Base-by-base conservation (phyloP, 2,797 vertebrate species). In the Tenualosa ilisha region DNA sequence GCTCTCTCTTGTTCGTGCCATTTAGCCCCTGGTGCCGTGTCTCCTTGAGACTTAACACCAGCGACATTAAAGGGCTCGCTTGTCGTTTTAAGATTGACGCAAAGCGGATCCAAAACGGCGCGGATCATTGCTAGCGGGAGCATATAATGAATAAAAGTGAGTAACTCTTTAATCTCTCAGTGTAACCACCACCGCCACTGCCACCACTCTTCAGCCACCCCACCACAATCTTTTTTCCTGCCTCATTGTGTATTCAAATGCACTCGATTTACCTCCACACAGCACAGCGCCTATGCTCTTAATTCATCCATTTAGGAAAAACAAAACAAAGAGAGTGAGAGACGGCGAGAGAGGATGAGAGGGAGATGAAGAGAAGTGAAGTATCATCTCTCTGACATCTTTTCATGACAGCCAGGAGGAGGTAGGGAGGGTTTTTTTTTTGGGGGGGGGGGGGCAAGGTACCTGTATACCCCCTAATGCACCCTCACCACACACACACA, bases 131-230 rank as follows among this genome's bases (percentile, higher is more conserved):
- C 40, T 43, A 8, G 68, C 68, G 68, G 68, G 12, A 53, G 51
- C 13, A 31, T 31, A 40, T 37, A 31, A 75, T 15, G 68, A 75
- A 75, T 75, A 75, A 40, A 40, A 75, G 68, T 75, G 81, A 88
- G 88, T 86, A 88, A 88, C 86, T 84, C 90, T 91, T 92, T 92
- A 87, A 89, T 91, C 89, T 89, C 86, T 86, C 56, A 49, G 43
- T 75, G 4, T 31, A 4, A 15, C 68, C 31, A 13, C 31, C 68
- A 11, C 15, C 26, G 2, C 26, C 9, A 3, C 49, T 2, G 22
- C 22, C 24, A 7, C 24, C 61, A 7, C n/a, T 6, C n/a, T 24
- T 24, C 59, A n/a, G 5, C 65, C 26, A 15, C 26, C 65, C 31
- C 31, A 31, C 31, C 61, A n/a, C 22, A 4, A 20, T 63, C 61